Base-by-base conservation (phyloP, 2,888 invertebrate genomes). In the Orthosia cruda region DNA sequence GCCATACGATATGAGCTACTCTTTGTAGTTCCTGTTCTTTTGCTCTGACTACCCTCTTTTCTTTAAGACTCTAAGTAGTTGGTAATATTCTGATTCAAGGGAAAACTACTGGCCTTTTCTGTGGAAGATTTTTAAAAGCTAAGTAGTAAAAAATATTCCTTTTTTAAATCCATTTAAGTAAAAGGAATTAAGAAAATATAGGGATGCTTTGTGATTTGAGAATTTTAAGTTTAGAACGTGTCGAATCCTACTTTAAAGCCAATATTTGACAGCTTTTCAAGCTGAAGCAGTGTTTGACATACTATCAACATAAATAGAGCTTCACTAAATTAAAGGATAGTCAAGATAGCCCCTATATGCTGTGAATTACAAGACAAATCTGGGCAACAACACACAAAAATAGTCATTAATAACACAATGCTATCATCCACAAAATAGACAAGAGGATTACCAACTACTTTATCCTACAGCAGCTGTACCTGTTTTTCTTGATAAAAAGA, bases 1-100 rank as follows among this genome's bases (percentile, higher is more conserved):
- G 87, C 81, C 65, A 58, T 83, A 85, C 83, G 74, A 84, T 80
- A 86, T 82, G 80, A 81, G 66, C 70, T n/a, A 59, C 66, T 75
- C 77, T 81, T 69, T 80, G 84, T 79, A 55, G 64, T 81, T 69
- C 54, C 63, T 49, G n/a, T 66, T 66, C 81, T 79, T 80, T 71
- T 70, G 71, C 79, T 61, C 40, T 18, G 32, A 16, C 52, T 65
- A 16, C 16, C 26, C 1, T 20, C 59, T 68, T 58, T 62, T 59
- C 54, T n/a, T 50, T n/a, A 50, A 40, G 32, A 63, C 20, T 58
- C 52, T 57, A 45, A 49, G 54, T 62, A 18, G 49, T 15, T 45
- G 20, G 26, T 54, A 71, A 59, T 81, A 45, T 45, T 64, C 40
- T 49, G 26, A 59, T 59, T 20, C 23, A 40, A 69, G 20, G 13